Evolutionary conservation across 2,797 vertebrate species (phyloP), one percentile per base, ranked within the genome.

Genomic region (Anomalospiza imberbis): DNA sequence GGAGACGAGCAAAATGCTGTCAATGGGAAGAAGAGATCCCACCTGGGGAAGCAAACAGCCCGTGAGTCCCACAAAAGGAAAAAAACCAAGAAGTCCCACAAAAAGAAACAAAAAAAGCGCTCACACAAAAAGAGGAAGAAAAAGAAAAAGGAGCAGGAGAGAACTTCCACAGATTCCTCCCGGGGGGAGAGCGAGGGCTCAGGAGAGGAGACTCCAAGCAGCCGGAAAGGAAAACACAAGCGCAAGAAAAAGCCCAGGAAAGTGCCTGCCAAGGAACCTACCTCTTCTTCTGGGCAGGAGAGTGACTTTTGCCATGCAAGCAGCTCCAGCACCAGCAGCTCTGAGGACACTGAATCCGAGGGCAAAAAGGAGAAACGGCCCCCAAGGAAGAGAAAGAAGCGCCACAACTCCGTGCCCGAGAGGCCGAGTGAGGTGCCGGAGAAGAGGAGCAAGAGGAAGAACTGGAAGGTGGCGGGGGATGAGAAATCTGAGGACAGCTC

Each of bases 41-140:
- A 90, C 14, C 76, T 89, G 73, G 75, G 95, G 75, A 99, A 98
- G 67, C 97, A 97, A 88, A 96, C 93, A 60, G 96, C 97, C 61
- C 97, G 60, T 0, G 97, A 98, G 63, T 93, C 97, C 1, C 98
- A 96, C 83, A 98, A 97, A 91, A 97, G 98, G 63, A 99, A 99
- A 95, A 98, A 96, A 72, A 92, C 98, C n/a, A 99, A 99, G 96
- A 99, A 99, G 92, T 98, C 98, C 0, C 98, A 98, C 44, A 99
- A 99, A 88, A 99, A 98, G 95, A 99, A 99, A 77, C 99, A 98
- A 93, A 99, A 98, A 97, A 99, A 98, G 90, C 98, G 96, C 84
- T 98, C 98, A 0, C 98, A 98, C 85, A 98, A 98, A 97, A 98
- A 92, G 75, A 83, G 97, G 50, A 98, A 98, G 94, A 99, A 98